Percentiles rank a stretch among this genome's conserved stretches.
Evolutionary conservation across 2,888 invertebrate genomes (phyloP).

Genomic region (Rotaria socialis): DNA sequence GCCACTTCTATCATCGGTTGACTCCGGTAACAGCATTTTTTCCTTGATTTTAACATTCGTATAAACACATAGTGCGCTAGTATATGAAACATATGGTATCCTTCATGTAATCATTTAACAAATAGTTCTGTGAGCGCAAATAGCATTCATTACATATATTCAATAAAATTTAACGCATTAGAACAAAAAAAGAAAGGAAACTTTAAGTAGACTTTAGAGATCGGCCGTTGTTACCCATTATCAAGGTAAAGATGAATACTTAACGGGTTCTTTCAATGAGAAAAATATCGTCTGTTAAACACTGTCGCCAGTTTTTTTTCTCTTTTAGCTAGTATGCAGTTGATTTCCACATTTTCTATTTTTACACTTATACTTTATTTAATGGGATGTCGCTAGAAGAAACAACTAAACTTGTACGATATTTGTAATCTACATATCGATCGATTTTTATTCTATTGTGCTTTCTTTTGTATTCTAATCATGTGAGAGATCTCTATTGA

Average conservation of each 20-base stretch:
- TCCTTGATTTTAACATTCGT: constrained; percentile 4
- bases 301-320: not conserved
- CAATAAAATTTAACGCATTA: too few species aligned
- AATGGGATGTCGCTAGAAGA: not conserved
- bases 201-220: not conserved
- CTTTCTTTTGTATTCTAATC: constrained; percentile 9
- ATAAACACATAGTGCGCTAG: not conserved
- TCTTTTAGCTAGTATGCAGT: not conserved
- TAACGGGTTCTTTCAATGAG: not conserved
- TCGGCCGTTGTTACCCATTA: not conserved
- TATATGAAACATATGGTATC: not conserved
- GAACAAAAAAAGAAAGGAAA: too few species aligned
- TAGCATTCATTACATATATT: too few species aligned
- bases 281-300: not conserved
- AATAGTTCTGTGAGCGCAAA: not conserved
- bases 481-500: not conserved
- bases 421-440: not conserved
- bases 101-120: not conserved
- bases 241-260: not conserved
- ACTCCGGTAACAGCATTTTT: not conserved
- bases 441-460: not conserved
- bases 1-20: not conserved
- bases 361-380: not conserved
- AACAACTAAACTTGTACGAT: not conserved
- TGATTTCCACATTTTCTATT: not conserved